Evolutionary conservation across 2,113 vertebrate genomes (phyloP).

Genomic region (Lamprologus sp.): DNA sequence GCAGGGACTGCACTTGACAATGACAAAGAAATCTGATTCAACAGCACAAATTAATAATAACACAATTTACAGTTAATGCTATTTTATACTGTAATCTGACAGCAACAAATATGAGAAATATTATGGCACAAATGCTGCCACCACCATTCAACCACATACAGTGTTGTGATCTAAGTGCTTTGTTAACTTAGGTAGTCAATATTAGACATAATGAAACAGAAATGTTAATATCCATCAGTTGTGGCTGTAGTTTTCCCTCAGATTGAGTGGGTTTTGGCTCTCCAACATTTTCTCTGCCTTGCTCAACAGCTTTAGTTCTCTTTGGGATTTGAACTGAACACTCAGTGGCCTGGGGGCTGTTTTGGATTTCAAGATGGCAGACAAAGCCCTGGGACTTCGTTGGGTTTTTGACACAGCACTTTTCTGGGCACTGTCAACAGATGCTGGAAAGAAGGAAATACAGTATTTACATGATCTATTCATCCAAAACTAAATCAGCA

Average conservation of each 20-base stretch:
- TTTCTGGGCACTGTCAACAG: background rate
- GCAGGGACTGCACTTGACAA: background rate
- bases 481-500: background rate
- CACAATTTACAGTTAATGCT: background rate
- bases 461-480: background rate
- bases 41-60: background rate
- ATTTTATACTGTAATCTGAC: background rate
- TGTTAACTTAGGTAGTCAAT: background rate
- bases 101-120: background rate
- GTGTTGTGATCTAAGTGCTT: background rate
- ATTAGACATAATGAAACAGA: background rate
- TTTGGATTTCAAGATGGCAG: background rate
- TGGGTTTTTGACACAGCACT: background rate
- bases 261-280: background rate
- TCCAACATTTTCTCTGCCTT: background rate
- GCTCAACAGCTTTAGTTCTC: background rate
- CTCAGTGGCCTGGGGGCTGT: background rate
- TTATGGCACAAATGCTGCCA: background rate
- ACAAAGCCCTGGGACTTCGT: background rate
- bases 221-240: conserved; percentile 12
- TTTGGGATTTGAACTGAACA: background rate
- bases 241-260: conserved; percentile 49
- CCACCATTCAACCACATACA: background rate
- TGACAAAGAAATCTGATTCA: background rate
- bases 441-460: background rate